Evolutionary conservation across 2,797 vertebrate species (phyloP), one percentile per base, ranked within the genome.

Genomic region (Coendou prehensilis): DNA sequence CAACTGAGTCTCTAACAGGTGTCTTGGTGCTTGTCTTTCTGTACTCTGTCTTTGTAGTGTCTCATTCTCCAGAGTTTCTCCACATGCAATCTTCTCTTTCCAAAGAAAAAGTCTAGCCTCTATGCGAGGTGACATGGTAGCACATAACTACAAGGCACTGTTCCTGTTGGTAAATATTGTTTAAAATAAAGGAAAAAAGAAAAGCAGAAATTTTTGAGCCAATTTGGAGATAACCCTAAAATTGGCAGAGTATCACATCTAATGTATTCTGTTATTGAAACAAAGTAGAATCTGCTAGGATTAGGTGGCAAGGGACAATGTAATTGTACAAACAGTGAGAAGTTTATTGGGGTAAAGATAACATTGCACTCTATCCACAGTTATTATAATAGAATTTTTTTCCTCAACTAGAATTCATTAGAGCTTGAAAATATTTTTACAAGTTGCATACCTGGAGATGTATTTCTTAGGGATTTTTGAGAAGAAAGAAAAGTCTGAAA

Each of bases 361-460:
- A 41, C 5, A 7, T 28, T 30, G 1, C 20, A 9, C 7, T 79
- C 9, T 59, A n/a, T 37, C 69, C n/a, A 5, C 4, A 33, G 5
- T 54, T 10, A 23, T 17, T 37, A 14, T 54, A 33, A 28, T 33
- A 33, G 41, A 45, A 41, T 41, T 26, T 61, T 61, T 81, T 33
- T 83, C 33, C 52, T 80, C n/a, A 63, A 6, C 33, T 30, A 63
- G 23, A 6, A 45, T 89, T 63, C 0, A 3, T 52, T 41, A 64
- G 6, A 80, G 33, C 56, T 88, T 85, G n/a, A 92, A 79, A 11
- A 59, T 64, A 15, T 79, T 47, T 92, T 79, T 59, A 73, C 5
- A 64, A 80, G n/a, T 10, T 63, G 15, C 9, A 45, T 87, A 84
- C 3, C 14, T 41, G 8, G 14, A 22, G 1, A 4, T 94, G 0